Evolutionary conservation across 2,797 vertebrate genomes (phyloP), one percentile per base, ranked within the genome.

Genomic region (Nyctibius grandis): DNA sequence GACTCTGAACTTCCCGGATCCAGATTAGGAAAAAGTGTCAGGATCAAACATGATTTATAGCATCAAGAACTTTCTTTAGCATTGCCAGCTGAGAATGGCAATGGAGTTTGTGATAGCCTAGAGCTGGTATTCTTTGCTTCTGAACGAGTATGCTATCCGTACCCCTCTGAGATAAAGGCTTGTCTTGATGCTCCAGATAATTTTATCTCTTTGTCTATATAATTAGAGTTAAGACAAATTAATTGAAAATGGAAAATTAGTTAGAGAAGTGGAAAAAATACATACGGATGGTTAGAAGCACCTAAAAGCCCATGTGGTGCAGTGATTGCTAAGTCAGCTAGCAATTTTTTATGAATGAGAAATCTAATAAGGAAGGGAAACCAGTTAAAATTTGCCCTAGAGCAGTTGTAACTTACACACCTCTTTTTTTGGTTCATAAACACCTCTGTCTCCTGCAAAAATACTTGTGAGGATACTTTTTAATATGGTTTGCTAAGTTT

Each of bases 271-370:
- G 64, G 59, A n/a, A 90, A 78, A 90, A 85, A 78, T 57, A 51
- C 22, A 33, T 38, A 7, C 57, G 78, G 82, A 88, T 92, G 80
- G 83, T 89, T 93, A 84, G 85, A 79, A 88, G 74, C 59, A 89
- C 91, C 85, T 85, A 83, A 91, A 95, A 89, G 94, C 73, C 85
- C 91, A 82, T 57, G 36, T 92, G 91, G 68, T 78, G 44, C 81
- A 76, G 53, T 44, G 78, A 42, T 74, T 92, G 84, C 86, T 85
- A 90, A 96, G 76, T 67, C 90, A 91, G 87, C 94, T 81, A 94
- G 85, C 77, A 75, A 29, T 88, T 87, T 88, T 93, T 95, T 96
- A 79, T 93, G 91, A 97, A 95, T 91, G 93, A 93, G 95, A 92
- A 95, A 88, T 80, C 75, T 92, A 84, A 91, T 93, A 87, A 94